These are phyloP conservation scores for Rynchops niger DNA, from an alignment of 2,113 vertebrate genomes.

Conservation along the genomic window DNA sequence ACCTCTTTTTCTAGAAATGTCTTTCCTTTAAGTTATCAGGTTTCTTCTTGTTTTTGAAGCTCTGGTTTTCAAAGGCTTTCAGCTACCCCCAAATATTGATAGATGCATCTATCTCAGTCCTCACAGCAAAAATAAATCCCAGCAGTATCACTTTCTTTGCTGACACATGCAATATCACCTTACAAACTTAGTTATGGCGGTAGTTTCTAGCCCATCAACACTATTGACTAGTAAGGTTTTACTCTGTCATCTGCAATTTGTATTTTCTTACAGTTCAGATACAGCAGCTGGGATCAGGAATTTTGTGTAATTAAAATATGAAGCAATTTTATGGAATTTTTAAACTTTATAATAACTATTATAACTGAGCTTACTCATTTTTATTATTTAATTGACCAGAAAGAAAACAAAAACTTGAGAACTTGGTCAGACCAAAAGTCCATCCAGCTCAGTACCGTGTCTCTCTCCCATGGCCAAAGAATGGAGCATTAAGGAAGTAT, in stretches of 20 bases:
- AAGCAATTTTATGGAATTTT: background rate
- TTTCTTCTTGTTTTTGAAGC: background rate
- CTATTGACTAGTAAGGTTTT: background rate
- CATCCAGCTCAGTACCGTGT: background rate
- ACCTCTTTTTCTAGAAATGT: background rate
- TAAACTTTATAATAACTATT: background rate
- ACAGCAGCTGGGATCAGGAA: background rate
- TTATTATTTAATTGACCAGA: background rate
- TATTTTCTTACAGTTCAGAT: background rate
- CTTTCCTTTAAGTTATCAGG: background rate
- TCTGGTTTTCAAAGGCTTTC: background rate
- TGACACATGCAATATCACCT: background rate
- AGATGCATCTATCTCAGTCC: background rate
- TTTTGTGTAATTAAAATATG: background rate
- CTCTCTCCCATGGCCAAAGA: background rate
- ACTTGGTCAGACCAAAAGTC: background rate
- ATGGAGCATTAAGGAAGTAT: background rate
- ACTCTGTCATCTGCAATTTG: background rate
- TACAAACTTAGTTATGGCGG: background rate
- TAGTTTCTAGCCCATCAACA: background rate
- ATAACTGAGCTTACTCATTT: background rate
- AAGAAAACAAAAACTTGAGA: background rate
- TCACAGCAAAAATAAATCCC: background rate
- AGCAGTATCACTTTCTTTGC: background rate
- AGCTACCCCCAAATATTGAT: background rate